Conservation (phyloP, 2,113 vertebrate species). For the Myotis yumanensis region DNA sequence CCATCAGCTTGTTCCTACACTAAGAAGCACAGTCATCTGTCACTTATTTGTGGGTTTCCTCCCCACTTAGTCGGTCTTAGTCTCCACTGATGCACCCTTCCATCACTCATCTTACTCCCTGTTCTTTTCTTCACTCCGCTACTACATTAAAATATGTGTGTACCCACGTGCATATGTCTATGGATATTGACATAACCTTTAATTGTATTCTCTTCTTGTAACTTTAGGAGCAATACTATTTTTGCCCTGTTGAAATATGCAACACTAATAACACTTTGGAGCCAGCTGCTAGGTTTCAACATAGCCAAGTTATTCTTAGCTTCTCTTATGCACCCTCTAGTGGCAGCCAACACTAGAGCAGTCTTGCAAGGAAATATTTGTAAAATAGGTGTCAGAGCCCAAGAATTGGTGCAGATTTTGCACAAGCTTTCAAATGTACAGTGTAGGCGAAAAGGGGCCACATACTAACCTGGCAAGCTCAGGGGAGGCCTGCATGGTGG, state of each 20-base stretch:
- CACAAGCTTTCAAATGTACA: neutral
- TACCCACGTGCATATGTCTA: fast-evolving
- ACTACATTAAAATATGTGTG: neutral
- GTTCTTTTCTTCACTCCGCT: too few species aligned
- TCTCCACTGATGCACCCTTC: neutral
- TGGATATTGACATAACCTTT: neutral
- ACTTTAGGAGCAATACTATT: neutral
- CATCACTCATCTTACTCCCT: neutral
- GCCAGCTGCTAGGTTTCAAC: neutral
- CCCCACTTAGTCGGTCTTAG: neutral
- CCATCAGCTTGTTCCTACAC: neutral
- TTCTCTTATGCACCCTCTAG: constrained; percentile 10
- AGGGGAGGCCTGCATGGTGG: neutral
- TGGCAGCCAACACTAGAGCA: neutral
- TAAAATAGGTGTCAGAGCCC: neutral
- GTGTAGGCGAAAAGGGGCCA: neutral
- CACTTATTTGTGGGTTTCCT: neutral
- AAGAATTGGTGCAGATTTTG: neutral
- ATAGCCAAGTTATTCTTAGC: neutral
- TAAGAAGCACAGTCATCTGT: neutral
- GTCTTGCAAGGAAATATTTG: neutral
- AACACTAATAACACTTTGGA: fast-evolving
- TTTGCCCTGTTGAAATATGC: neutral
- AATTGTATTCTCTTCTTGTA: neutral
- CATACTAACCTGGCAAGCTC: neutral